Conservation (phyloP, 1,140 invertebrate genomes). For the Panulirus ornatus region DNA sequence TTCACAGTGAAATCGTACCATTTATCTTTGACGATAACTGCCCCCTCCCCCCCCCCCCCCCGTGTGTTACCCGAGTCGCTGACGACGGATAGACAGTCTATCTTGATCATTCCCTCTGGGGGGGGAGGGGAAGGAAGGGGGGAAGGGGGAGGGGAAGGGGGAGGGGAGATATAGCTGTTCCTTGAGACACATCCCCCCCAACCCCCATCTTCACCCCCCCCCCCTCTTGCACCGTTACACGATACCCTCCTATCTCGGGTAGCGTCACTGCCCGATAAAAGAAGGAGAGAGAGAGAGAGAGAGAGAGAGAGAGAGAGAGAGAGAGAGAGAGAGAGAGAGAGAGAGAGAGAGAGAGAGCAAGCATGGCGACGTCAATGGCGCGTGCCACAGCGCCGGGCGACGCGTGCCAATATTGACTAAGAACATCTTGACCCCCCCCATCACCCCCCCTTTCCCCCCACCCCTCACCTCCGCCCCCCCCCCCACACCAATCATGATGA, state of each 20-base stretch:
- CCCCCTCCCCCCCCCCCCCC: too few relatives aligned
- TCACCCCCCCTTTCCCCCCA: not conserved
- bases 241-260: too few relatives aligned
- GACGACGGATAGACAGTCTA: not conserved
- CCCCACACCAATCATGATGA: not conserved
- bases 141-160: conserved; percentile 1
- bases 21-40: not conserved
- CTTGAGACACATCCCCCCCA: not conserved
- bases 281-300: not conserved
- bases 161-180: not conserved
- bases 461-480: not conserved
- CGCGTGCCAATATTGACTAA: not conserved
- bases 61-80: not conserved
- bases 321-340: not conserved
- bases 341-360: not conserved
- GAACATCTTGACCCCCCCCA: not conserved
- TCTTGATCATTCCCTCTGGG: not conserved
- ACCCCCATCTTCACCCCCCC: not conserved
- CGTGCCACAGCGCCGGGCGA: not conserved
- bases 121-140: not conserved
- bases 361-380: too few relatives aligned
- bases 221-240: too few relatives aligned
- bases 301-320: not conserved
- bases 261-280: not conserved
- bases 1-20: not conserved